phyloP scores from a whole-genome alignment of 2,113 vertebrate species.

The Nothobranchius furzeri region DNA sequence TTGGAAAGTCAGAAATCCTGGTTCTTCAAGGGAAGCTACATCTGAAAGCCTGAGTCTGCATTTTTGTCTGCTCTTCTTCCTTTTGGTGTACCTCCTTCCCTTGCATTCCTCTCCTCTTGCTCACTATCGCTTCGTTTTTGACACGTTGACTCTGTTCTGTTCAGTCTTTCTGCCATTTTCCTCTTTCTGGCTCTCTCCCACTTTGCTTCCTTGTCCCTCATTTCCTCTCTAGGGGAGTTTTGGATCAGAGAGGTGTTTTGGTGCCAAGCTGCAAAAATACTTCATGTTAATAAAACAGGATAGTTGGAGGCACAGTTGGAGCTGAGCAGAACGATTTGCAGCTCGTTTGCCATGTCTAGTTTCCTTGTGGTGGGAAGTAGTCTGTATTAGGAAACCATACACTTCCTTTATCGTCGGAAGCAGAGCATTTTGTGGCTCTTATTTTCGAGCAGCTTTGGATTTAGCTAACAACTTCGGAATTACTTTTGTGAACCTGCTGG shows the following conservation, averaged over 20 bases:
- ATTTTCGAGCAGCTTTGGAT: constrained; percentile 23
- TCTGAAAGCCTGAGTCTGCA: constrained; percentile 52
- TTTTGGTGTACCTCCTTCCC: constrained; percentile 19
- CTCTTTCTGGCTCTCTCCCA: not conserved
- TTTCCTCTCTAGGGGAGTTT: constrained; percentile 57
- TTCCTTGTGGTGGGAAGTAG: constrained; percentile 45
- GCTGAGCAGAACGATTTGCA: constrained; percentile 31
- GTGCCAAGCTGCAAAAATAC: constrained; percentile 55
- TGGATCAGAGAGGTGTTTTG: constrained; percentile 59
- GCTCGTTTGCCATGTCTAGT: constrained; percentile 39
- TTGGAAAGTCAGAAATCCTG: constrained; percentile 60
- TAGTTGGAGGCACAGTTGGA: constrained; percentile 54
- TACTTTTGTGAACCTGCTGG: not conserved
- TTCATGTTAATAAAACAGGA: constrained; percentile 67
- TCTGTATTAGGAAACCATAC: constrained; percentile 24
- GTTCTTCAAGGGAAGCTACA: constrained; percentile 38
- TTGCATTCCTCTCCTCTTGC: constrained; percentile 23
- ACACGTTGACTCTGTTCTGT: constrained; percentile 33
- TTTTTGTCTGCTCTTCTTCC: constrained; percentile 32
- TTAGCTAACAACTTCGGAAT: constrained; percentile 21
- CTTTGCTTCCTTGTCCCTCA: constrained; percentile 33
- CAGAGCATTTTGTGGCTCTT: constrained; percentile 15
- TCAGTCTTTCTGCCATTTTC: constrained; percentile 17
- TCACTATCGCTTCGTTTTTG: constrained; percentile 23
- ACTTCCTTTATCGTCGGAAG: constrained; percentile 33